Conservation (phyloP, 2,113 vertebrate genomes). For the Tamias sibiricus region DNA sequence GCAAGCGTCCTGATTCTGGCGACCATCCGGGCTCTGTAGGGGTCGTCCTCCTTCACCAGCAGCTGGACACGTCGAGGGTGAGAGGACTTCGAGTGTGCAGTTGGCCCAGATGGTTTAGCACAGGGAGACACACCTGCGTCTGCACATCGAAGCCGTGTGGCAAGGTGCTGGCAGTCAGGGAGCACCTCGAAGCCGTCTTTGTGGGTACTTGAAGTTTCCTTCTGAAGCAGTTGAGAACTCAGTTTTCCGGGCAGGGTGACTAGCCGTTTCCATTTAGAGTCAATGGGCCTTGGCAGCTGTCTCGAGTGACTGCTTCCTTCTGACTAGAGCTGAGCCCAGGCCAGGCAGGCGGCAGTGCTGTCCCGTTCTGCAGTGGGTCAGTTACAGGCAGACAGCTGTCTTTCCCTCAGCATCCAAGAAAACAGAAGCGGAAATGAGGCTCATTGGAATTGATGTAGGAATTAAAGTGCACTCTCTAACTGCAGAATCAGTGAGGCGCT, state of each 20-base stretch:
- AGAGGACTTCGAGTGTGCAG: rapidly evolving
- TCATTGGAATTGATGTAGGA: neutral
- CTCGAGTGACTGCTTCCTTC: neutral
- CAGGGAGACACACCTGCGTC: neutral
- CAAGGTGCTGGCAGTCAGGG: too few species aligned
- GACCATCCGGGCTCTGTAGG: rapidly evolving
- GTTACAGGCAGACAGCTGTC: neutral
- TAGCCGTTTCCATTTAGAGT: neutral
- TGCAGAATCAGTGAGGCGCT: too few species aligned
- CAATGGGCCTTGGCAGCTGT: too few species aligned
- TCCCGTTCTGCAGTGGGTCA: neutral
- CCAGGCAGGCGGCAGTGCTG: neutral
- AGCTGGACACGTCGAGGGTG: rapidly evolving
- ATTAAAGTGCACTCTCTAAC: rapidly evolving
- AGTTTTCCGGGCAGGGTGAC: too few species aligned
- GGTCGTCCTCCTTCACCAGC: neutral
- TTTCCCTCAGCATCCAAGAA: neutral
- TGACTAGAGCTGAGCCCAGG: neutral
- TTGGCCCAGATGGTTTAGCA: neutral
- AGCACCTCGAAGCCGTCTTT: neutral
- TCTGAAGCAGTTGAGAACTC: neutral
- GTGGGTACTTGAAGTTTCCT: neutral
- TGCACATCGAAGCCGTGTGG: neutral
- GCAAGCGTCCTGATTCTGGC: neutral
- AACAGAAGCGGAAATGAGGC: neutral